Evolutionary conservation across 2,113 vertebrate species (phyloP).

Genomic region (Takifugu bimaculatus): DNA sequence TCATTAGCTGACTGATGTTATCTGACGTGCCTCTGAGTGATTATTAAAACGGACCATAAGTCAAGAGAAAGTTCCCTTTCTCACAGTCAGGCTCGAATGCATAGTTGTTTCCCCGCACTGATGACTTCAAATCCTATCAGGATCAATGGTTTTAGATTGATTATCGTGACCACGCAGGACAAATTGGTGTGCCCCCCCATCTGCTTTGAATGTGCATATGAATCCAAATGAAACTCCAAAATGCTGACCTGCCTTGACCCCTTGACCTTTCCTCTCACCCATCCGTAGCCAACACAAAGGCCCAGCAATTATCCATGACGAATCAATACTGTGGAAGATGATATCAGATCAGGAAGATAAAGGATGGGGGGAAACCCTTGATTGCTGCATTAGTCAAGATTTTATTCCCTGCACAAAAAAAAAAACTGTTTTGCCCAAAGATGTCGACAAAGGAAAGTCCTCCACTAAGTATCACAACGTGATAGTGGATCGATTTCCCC

Average conservation of each 20-base stretch:
- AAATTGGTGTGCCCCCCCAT: slow-evolving; percentile 8
- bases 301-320: slow-evolving; percentile 10
- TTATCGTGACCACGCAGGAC: slow-evolving; percentile 13
- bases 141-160: slow-evolving; percentile 29
- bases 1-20: no score
- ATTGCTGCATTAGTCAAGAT: neutral
- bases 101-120: no score
- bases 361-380: neutral
- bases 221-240: slow-evolving; percentile 28
- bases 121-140: neutral
- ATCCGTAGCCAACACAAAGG: slow-evolving; percentile 13
- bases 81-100: neutral
- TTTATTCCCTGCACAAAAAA: neutral
- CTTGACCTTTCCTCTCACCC: slow-evolving; percentile 28
- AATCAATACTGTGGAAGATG: slow-evolving; percentile 52
- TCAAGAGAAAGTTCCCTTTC: neutral
- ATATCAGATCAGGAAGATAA: slow-evolving; percentile 22
- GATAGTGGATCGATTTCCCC: neutral
- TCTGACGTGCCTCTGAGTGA: no score
- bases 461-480: neutral
- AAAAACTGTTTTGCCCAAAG: neutral
- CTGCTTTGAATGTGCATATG: slow-evolving; percentile 22
- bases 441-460: neutral
- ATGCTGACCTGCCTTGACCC: slow-evolving; percentile 20
- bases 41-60: neutral